Evolutionary conservation across 2,797 vertebrate genomes (phyloP), one percentile per base, ranked within the genome.

Genomic region (Hozukius guyotensis): DNA sequence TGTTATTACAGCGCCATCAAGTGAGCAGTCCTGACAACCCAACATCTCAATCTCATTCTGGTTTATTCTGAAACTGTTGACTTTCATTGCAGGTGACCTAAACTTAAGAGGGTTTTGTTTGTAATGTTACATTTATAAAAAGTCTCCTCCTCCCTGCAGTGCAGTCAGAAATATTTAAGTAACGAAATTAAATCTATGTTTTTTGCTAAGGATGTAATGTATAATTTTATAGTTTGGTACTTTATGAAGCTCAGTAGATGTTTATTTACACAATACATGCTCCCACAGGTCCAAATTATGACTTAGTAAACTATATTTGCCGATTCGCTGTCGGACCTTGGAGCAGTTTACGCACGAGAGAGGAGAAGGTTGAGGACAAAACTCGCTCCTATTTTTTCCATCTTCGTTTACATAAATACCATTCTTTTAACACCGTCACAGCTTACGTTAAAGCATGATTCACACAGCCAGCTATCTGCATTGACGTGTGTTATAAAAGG

Each of bases 1-100:
- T 90, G 87, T 88, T 83, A 71, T 82, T 82, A 91, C 86, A 94
- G 94, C 94, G 94, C 94, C 95, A 94, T 93, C 95, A 90, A 94
- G 95, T 83, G 95, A 84, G 78, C 78, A 62, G 59, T 69, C 27
- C 49, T 52, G 77, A 77, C 56, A 84, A 71, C 16, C 27, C 69
- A 57, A 78, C 78, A 83, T 82, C 81, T 75, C 59, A 82, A 70
- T 77, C 69, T 79, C 62, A 52, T 34, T 60, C 71, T 70, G 34
- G 73, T 77, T 77, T 57, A 49, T 72, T 71, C 42, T 77, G 13
- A 68, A 81, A 85, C 64, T 71, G 25, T 13, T 64, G 66, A 22
- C 32, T 79, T 55, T 42, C 8, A 34, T 60, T 52, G 27, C 69
- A 85, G 60, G 68, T 82, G 75, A 82, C 34, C 13, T 38, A n/a